These are phyloP conservation scores for Pempheris klunzingeri DNA, from an alignment of 2,797 vertebrate genomes.

Conservation along the genomic window DNA sequence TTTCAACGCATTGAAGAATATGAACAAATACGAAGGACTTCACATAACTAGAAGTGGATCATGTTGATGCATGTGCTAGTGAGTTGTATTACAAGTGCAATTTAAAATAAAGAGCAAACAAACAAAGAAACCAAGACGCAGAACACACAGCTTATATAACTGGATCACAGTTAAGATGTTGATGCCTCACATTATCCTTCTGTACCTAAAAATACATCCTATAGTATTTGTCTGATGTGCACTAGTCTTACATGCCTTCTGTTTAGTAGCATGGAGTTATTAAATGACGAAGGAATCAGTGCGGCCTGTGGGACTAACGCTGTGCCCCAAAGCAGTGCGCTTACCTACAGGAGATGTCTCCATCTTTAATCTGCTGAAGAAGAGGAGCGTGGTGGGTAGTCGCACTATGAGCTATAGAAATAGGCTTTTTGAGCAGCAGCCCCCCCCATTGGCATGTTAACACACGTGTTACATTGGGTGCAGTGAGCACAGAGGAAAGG, in stretches of 20 bases:
- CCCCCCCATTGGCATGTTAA: conserved; percentile 39
- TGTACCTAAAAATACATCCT: not conserved
- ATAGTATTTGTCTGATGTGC: not conserved
- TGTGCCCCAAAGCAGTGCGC: conserved; percentile 23
- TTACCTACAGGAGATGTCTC: conserved; percentile 26
- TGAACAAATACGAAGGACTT: conserved; percentile 34
- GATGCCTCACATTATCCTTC: not conserved
- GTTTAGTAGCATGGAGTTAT: conserved; percentile 11
- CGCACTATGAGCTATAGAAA: conserved; percentile 27
- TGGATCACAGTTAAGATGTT: too few species aligned
- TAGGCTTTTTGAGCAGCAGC: conserved; percentile 28
- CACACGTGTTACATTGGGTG: conserved; percentile 33
- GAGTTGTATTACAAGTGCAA: conserved; percentile 17
- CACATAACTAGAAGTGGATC: conserved; percentile 43
- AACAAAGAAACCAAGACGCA: too few species aligned
- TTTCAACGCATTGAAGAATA: conserved; percentile 55
- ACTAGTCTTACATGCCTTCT: not conserved
- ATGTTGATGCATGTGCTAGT: conserved; percentile 39
- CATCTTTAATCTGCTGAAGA: conserved; percentile 50
- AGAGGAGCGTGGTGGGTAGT: conserved; percentile 41
- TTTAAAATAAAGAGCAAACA: not conserved
- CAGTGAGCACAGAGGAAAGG: conserved; percentile 30
- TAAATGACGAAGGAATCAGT: not conserved
- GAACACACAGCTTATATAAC: not conserved
- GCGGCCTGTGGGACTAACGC: conserved; percentile 1